Base-by-base conservation (phyloP, 2,888 invertebrate genomes). In the Archips crataeganus region DNA sequence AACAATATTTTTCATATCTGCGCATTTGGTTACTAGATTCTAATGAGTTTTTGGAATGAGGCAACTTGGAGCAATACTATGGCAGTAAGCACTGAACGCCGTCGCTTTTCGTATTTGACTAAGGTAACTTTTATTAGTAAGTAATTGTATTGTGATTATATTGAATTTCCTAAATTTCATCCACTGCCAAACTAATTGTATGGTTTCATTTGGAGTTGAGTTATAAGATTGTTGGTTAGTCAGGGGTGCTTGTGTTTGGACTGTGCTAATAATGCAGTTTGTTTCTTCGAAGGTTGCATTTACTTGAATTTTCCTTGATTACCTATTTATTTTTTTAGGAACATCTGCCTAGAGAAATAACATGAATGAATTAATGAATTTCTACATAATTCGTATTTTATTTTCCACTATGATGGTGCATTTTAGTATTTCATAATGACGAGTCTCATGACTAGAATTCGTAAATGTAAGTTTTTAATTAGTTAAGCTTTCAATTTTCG, bases 141-240 rank as follows among this genome's bases (percentile, higher is more conserved):
- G 93, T 93, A 92, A 90, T 87, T 89, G 88, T 93, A 93, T 90
- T 93, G 93, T 94, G 93, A 93, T 94, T 90, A 84, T 90, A 84
- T 85, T 89, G 86, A 80, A 88, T 84, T 90, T 84, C 83, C 79
- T 83, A 80, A 85, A 85, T 81, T 82, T 85, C 79, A 79, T 84
- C 85, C 81, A 90, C 88, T 91, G 93, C 93, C 93, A 91, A 92
- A 91, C 81, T 68, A 75, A 80, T 81, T 78, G 79, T 78, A 81
- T 84, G 79, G 81, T 79, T 76, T 79, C 79, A 72, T 82, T 81
- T 81, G 88, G 81, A 80, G 87, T 88, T 89, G 88, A 87, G 82
- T 82, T 79, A 77, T 79, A 80, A 79, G 75, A 86, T 81, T 93
- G 92, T 92, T 91, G 83, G 85, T 68, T 54, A 74, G 57, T 15